phyloP scores from a whole-genome alignment of 1,140 invertebrate species.

The Drosophila carrolli region DNA sequence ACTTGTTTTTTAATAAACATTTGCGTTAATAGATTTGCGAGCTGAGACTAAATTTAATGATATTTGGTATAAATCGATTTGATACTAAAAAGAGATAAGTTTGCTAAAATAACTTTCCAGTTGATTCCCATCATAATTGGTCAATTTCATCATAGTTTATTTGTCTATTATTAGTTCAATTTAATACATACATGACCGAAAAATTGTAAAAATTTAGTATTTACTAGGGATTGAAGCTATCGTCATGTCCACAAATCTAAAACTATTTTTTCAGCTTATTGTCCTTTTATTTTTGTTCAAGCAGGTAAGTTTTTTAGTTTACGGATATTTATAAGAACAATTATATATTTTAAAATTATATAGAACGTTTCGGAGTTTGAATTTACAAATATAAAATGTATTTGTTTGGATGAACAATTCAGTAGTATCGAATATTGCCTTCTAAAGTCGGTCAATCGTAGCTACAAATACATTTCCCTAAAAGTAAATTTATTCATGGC shows the following conservation, averaged over 20 bases:
- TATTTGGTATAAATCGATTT: too few relatives aligned
- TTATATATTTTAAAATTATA: too few relatives aligned
- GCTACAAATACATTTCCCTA: slow-evolving; percentile 6
- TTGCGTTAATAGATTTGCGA: too few relatives aligned
- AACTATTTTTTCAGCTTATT: background rate
- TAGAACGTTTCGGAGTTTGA: slow-evolving; percentile 5
- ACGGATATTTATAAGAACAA: too few relatives aligned
- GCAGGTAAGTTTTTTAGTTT: background rate
- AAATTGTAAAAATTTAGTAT: background rate
- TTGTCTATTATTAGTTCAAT: too few relatives aligned
- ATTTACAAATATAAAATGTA: slow-evolving; percentile 10
- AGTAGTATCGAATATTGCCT: slow-evolving; percentile 7
- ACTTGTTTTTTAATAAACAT: too few relatives aligned
- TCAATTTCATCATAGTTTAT: too few relatives aligned
- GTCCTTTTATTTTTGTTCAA: background rate
- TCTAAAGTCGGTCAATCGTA: slow-evolving; percentile 19
- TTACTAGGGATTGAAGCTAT: background rate
- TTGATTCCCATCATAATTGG: too few relatives aligned
- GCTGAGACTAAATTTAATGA: too few relatives aligned
- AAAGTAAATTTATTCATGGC: background rate
- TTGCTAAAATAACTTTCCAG: too few relatives aligned
- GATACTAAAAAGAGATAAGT: too few relatives aligned
- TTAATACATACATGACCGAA: too few relatives aligned
- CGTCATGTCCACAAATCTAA: background rate
- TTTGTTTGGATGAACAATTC: background rate